phyloP scores from a whole-genome alignment of 53 echinoderm and acorn worm species.

The Holothuria scabra region DNA sequence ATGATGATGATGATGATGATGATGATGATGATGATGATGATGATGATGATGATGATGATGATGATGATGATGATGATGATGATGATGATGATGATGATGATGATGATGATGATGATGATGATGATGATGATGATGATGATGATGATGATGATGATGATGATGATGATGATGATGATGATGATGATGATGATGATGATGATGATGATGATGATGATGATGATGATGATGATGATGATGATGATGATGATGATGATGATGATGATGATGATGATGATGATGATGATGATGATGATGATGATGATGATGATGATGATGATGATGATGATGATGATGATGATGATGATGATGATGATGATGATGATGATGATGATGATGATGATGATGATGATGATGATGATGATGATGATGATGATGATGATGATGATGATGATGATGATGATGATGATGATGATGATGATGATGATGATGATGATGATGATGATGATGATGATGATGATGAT shows the following conservation, averaged over 20 bases:
- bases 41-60: constrained; percentile 11
- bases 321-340: constrained; percentile 40
- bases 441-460: constrained; percentile 40
- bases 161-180: background rate
- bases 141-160: background rate
- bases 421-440: constrained; percentile 40
- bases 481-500: constrained; percentile 40
- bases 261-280: constrained; percentile 40
- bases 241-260: constrained; percentile 37
- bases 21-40: constrained; percentile 11
- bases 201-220: constrained; percentile 11
- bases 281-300: constrained; percentile 40
- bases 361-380: constrained; percentile 40
- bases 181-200: background rate
- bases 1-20: constrained; percentile 11
- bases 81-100: constrained; percentile 11
- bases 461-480: constrained; percentile 40
- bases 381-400: constrained; percentile 40
- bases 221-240: constrained; percentile 25
- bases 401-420: constrained; percentile 40
- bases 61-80: constrained; percentile 11
- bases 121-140: background rate
- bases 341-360: constrained; percentile 40
- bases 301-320: constrained; percentile 40
- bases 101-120: background rate